Percentiles rank a stretch among this genome's conserved stretches.
Conservation (phyloP, 1,140 invertebrate genomes). For the Apis dorsata region DNA sequence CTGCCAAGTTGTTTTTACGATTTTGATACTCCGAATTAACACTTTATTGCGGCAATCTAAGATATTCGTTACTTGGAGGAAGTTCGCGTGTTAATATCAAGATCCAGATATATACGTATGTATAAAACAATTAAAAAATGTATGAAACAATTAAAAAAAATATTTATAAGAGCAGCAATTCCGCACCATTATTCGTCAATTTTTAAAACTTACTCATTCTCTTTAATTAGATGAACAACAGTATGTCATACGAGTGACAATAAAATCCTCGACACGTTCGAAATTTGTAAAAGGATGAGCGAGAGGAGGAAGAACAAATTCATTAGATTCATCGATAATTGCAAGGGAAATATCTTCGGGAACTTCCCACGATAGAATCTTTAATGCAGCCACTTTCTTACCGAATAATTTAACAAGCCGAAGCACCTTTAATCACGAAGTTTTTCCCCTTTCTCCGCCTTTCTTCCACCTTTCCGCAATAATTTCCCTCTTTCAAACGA, state of each 20-base stretch:
- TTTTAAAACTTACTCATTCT: not conserved
- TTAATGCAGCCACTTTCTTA: constrained; percentile 35
- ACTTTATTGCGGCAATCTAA: constrained; percentile 44
- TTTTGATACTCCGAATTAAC: constrained; percentile 46
- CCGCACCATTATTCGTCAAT: constrained; percentile 20
- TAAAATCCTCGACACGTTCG: not conserved
- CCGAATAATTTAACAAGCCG: constrained; percentile 61
- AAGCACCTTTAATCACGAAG: constrained; percentile 65
- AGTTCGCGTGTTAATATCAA: constrained; percentile 33
- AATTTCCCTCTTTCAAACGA: constrained; percentile 41
- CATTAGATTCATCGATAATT: constrained; percentile 42
- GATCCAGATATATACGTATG: constrained; percentile 19
- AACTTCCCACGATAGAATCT: constrained; percentile 47
- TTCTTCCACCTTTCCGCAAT: constrained; percentile 10
- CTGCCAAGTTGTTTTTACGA: constrained; percentile 34
- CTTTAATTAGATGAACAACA: constrained; percentile 8
- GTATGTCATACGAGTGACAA: not conserved
- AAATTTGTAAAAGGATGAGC: not conserved
- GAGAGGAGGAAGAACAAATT: constrained; percentile 29
- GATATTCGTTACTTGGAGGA: constrained; percentile 24
- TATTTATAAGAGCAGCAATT: constrained; percentile 10
- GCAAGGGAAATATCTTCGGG: constrained; percentile 9
- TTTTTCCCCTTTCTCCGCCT: constrained; percentile 39
- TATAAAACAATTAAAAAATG: constrained; percentile 39
- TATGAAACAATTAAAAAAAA: constrained; percentile 25